Evolutionary conservation across 2,113 vertebrate genomes (phyloP).

Genomic region (Euleptes europaea): DNA sequence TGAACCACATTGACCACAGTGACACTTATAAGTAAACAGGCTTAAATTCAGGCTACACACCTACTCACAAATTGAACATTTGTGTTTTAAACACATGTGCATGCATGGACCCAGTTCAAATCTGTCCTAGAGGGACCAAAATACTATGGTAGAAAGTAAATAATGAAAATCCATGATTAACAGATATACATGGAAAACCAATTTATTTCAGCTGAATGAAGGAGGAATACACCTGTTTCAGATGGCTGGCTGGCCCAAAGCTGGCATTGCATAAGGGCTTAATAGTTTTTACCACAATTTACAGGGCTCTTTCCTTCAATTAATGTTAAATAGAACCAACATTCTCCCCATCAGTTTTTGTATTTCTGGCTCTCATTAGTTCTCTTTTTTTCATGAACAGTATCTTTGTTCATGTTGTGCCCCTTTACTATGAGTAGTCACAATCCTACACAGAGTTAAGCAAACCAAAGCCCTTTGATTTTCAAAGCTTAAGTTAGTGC

Average conservation of each 20-base stretch:
- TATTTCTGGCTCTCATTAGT: slow-evolving; percentile 59
- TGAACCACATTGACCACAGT: too few species aligned
- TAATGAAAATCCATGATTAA: slow-evolving; percentile 74
- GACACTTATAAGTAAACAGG: too few species aligned
- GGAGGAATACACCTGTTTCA: slow-evolving; percentile 77
- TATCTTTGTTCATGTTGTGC: not conserved
- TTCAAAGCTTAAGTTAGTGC: not conserved
- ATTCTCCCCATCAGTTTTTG: slow-evolving; percentile 63
- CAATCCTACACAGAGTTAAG: not conserved
- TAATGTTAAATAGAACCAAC: slow-evolving; percentile 80
- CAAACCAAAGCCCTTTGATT: not conserved
- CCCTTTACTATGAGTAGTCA: not conserved
- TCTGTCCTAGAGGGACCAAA: slow-evolving; percentile 24
- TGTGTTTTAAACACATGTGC: not conserved
- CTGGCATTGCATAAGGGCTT: slow-evolving; percentile 73
- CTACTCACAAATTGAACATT: not conserved
- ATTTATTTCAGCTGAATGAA: slow-evolving; percentile 73
- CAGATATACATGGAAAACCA: slow-evolving; percentile 68
- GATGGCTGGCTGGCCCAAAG: slow-evolving; percentile 68
- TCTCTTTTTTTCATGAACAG: not conserved
- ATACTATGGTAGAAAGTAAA: slow-evolving; percentile 70
- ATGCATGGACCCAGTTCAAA: not conserved
- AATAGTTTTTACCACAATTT: slow-evolving; percentile 74
- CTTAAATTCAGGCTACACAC: too few species aligned
- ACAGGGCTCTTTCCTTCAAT: slow-evolving; percentile 77